Evolutionary conservation across 2,797 vertebrate genomes (phyloP).

Genomic region (Cuniculus paca): DNA sequence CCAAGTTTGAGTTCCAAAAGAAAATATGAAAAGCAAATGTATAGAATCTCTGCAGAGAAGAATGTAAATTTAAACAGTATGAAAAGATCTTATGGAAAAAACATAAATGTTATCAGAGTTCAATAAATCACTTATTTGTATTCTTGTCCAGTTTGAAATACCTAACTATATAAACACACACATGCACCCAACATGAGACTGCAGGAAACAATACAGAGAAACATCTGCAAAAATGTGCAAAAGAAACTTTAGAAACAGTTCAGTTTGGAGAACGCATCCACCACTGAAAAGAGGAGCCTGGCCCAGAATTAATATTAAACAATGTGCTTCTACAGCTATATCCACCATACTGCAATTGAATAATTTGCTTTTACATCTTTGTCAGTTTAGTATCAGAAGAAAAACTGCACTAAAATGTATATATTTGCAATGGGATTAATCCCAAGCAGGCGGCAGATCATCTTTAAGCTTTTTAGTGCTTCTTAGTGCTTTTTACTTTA

Average conservation of each 20-base stretch:
- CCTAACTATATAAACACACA: neutral
- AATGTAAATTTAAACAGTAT: neutral
- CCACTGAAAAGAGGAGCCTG: neutral
- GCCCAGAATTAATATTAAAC: neutral
- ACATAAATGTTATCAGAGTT: conserved; percentile 37
- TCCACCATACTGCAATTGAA: neutral
- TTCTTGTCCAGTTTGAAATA: neutral
- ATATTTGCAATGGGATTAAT: conserved; percentile 13
- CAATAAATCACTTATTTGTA: conserved; percentile 40
- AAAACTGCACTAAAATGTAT: conserved; percentile 3
- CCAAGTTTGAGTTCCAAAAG: neutral
- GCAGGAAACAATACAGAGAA: neutral
- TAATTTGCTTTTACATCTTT: neutral
- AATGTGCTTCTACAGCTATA: neutral
- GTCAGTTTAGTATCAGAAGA: neutral
- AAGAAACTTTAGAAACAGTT: conserved; percentile 28
- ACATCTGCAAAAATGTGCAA: neutral
- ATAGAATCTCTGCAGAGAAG: conserved; percentile 8
- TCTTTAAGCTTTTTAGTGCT: neutral
- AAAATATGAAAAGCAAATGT: conserved; percentile 44
- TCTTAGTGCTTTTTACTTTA: neutral
- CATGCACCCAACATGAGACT: neutral
- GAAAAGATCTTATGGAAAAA: neutral
- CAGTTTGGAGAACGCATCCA: neutral
- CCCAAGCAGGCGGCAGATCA: neutral